phyloP scores from a whole-genome alignment of 2,113 vertebrate species.

The Aix galericulata region DNA sequence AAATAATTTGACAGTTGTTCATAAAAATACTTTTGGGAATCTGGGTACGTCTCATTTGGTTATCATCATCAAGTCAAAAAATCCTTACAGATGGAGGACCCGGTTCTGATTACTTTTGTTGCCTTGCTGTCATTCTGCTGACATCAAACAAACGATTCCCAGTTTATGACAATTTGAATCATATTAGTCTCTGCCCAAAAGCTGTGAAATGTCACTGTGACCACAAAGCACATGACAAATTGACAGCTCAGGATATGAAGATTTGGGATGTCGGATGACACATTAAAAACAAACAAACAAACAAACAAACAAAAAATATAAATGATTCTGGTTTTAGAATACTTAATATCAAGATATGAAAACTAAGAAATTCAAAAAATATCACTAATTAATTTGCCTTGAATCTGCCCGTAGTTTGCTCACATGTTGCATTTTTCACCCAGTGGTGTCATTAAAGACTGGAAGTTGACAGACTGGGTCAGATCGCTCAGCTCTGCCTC shows the following conservation, averaged over 20 bases:
- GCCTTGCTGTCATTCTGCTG: background rate
- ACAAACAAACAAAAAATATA: background rate
- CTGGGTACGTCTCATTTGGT: background rate
- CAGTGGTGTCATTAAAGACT: background rate
- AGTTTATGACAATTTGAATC: background rate
- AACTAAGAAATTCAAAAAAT: background rate
- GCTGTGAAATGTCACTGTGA: background rate
- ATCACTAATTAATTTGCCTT: background rate
- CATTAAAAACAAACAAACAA: background rate
- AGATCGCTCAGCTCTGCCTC: constrained; percentile 21
- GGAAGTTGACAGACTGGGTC: constrained; percentile 4
- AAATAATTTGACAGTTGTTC: background rate
- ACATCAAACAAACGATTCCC: background rate
- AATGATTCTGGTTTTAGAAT: background rate
- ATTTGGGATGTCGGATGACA: background rate
- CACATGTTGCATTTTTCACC: background rate
- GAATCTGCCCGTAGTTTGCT: background rate
- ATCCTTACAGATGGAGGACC: background rate
- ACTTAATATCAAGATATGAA: background rate
- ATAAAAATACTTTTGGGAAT: background rate
- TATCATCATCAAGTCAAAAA: background rate
- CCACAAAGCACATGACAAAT: background rate
- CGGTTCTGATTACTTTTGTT: background rate
- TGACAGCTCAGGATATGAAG: background rate
- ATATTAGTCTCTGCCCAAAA: background rate